Percentiles rank a stretch among this genome's conserved stretches.
Conservation (phyloP, 2,888 invertebrate species). For the Schizaphis graminum region DNA sequence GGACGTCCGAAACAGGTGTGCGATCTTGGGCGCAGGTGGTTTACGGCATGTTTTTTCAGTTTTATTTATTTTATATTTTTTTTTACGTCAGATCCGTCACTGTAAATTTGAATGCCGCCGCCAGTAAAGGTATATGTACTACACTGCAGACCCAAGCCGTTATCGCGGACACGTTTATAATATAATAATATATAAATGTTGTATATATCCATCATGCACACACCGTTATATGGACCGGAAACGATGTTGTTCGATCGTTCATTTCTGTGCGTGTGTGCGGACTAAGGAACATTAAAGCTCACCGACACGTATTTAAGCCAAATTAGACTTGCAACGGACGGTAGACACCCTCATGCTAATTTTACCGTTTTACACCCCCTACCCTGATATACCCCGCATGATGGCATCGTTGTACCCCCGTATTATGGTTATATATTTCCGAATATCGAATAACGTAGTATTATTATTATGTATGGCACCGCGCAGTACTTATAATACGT, state of each 20-base stretch:
- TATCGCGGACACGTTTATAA: not conserved
- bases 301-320: constrained; percentile 1
- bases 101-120: constrained; percentile 34
- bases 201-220: not conserved
- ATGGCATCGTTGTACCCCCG: not conserved
- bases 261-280: not conserved
- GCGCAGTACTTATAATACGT: not conserved
- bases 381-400: not conserved
- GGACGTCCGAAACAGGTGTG: constrained; percentile 63
- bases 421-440: constrained; percentile 1
- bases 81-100: constrained; percentile 31
- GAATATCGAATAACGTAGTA: not conserved
- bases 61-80: not conserved
- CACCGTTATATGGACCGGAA: not conserved
- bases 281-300: not conserved
- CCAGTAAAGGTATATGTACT: not conserved
- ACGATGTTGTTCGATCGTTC: not conserved
- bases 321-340: not conserved
- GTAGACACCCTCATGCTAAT: not conserved
- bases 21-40: constrained; percentile 51
- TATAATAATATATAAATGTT: not conserved
- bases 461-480: not conserved
- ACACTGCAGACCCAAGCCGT: not conserved
- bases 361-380: not conserved
- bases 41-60: constrained; percentile 38